These are phyloP conservation scores for Cataglyphis livida DNA, from an alignment of 2,888 invertebrate species.

Conservation along the genomic window DNA sequence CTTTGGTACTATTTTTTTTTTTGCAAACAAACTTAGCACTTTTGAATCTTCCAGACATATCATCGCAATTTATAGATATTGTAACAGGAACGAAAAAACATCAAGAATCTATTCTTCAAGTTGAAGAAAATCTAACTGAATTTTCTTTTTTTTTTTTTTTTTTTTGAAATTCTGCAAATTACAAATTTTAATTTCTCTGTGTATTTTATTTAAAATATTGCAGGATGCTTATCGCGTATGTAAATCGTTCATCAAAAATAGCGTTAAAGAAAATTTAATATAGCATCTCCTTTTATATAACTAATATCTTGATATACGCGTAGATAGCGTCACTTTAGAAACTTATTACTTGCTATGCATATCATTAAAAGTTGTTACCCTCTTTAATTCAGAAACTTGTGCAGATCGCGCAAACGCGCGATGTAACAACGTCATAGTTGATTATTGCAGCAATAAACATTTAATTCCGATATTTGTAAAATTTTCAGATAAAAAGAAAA, in stretches of 20 bases:
- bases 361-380: slow-evolving; percentile 37
- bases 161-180: neutral
- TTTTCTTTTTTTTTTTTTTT: too few relatives aligned
- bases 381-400: slow-evolving; percentile 32
- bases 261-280: neutral
- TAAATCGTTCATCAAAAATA: neutral
- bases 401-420: neutral
- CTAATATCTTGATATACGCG: neutral
- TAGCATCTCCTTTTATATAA: neutral
- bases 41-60: neutral
- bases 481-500: neutral
- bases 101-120: neutral
- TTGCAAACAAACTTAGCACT: slow-evolving; percentile 17
- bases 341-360: slow-evolving; percentile 33
- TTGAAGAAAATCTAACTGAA: neutral
- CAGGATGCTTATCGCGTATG: neutral
- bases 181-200: neutral
- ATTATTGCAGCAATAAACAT: neutral
- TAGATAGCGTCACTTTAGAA: neutral
- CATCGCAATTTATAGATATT: neutral
- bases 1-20: neutral
- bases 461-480: neutral
- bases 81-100: neutral
- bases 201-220: neutral
- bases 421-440: neutral